Evolutionary conservation across 2,888 invertebrate species (phyloP).

Genomic region (Muscina levida): DNA sequence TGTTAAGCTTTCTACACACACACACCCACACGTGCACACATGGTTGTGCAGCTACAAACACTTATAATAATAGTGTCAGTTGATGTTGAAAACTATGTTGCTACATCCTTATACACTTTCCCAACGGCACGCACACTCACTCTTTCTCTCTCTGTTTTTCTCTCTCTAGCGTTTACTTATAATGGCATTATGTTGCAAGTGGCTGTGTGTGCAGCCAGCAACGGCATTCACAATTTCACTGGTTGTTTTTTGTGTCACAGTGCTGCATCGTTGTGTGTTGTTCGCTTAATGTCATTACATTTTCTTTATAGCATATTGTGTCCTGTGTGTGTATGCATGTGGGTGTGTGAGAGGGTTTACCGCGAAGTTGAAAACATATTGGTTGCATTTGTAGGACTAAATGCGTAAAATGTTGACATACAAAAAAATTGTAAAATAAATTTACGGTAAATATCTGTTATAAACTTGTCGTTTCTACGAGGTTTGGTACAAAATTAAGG

Average conservation of each 20-base stretch:
- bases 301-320: constrained; percentile 16
- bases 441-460: constrained; percentile 18
- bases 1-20: background rate
- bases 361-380: background rate
- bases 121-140: background rate
- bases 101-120: background rate
- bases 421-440: constrained; percentile 28
- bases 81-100: constrained; percentile 34
- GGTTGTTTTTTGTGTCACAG: background rate
- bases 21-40: background rate
- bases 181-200: background rate
- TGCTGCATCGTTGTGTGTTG: background rate
- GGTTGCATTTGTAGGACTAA: constrained; percentile 19
- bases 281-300: background rate
- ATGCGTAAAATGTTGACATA: constrained; percentile 18
- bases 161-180: too few species aligned
- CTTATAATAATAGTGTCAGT: constrained; percentile 37
- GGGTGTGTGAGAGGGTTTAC: background rate
- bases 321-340: background rate
- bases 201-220: background rate
- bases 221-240: constrained; percentile 16
- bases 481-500: too few species aligned
- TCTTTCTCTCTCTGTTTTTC: background rate
- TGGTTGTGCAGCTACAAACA: background rate
- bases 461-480: background rate